A percentile compares a stretch with the other conserved stretches of the same genome.
Evolutionary conservation across 92 coral and sea anemone species (phyloP).

Genomic region (Galaxea fascicularis): DNA sequence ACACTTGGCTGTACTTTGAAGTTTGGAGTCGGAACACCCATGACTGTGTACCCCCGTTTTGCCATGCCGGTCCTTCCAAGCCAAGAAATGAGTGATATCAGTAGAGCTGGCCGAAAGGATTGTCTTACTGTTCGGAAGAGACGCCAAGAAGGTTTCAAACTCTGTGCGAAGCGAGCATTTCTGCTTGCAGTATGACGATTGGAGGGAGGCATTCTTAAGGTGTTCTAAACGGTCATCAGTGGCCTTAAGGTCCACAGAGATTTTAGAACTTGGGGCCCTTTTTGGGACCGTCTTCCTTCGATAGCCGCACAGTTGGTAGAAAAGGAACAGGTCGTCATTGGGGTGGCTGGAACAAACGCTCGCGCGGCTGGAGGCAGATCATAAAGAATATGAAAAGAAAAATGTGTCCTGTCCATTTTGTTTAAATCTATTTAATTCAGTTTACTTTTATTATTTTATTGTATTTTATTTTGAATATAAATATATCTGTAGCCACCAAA

Average conservation of each 20-base stretch:
- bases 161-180: no score
- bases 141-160: no score
- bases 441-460: no score
- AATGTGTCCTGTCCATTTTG: no score
- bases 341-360: conserved; percentile 46
- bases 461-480: background rate
- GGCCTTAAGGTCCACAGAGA: conserved; percentile 35
- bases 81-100: no score
- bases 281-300: conserved; percentile 5
- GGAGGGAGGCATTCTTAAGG: no score
- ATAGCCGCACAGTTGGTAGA: conserved; percentile 56
- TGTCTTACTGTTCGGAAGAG: no score
- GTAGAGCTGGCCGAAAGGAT: no score
- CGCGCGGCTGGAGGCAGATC: conserved; percentile 49
- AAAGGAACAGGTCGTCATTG: conserved; percentile 46
- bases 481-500: background rate
- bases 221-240: conserved; percentile 38
- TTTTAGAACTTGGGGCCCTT: background rate
- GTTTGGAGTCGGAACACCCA: conserved; percentile 19
- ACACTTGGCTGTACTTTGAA: no score
- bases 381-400: conserved; percentile 18
- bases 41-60: background rate
- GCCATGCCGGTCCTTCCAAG: no score
- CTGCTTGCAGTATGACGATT: conserved; percentile 60
- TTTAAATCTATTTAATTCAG: no score